Base-by-base conservation (phyloP, 2,113 vertebrate genomes). In the Pheucticus melanocephalus region DNA sequence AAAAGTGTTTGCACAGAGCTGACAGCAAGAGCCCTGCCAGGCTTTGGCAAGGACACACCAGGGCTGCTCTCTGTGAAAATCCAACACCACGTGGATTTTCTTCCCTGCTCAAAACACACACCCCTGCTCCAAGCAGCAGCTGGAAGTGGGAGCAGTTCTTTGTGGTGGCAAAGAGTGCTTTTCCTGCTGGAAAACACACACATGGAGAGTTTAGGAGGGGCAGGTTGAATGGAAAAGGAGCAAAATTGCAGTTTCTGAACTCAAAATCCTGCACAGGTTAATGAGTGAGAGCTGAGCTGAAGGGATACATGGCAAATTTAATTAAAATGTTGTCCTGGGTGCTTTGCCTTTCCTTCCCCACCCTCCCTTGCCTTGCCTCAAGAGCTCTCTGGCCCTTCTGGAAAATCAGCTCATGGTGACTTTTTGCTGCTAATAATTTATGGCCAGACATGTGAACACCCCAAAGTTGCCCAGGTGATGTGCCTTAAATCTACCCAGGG, bases 131-230 rank as follows among this genome's bases (percentile, higher is more conserved):
- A 18, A 31, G 71, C 51, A 66, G 82, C 42, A 48, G 71, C 35
- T 76, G 33, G 15, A 14, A 54, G 35, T 1, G 1, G 1, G 23
- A 48, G 25, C 25, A 40, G 17, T 64, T 13, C 8, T 27, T 19
- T 40, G 35, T 16, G 23, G 22, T 28, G 47, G 10, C 7, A 42
- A 48, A 40, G 0, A 0, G 48, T 12, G 40, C 12, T 5, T 39
- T 48, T 50, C 30, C 70, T 44, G 57, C 30, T 76, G 53, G 82
- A 30, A 16, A 71, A 23, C 23, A 9, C 54, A 54, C 0, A 0
- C 16, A 11, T 0, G 2, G 45, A 2, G n/a, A 21, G 24, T 5
- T 68, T 6, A 33, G 65, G 72, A 53, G 21, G 22, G 30, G 48
- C 45, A 64, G 65, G 35, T 7, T n/a, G 54, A 31, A 48, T 0